These are phyloP conservation scores for Gymnocypris eckloni DNA, from an alignment of 2,797 vertebrate species.

Conservation along the genomic window DNA sequence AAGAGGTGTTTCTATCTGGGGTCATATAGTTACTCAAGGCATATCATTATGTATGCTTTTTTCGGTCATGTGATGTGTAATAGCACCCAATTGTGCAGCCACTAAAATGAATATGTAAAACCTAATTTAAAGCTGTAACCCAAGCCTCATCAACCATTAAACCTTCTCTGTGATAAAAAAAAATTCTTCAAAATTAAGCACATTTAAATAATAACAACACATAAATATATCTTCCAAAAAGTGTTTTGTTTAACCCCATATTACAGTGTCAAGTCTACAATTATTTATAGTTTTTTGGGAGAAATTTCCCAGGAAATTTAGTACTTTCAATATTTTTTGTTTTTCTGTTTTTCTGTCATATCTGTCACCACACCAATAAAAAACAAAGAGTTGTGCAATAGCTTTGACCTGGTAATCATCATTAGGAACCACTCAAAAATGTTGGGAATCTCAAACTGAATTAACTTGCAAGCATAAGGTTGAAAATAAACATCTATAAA, in stretches of 20 bases:
- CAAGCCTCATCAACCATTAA: background rate
- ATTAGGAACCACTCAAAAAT: conserved; percentile 64
- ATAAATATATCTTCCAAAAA: background rate
- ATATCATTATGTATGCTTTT: conserved; percentile 37
- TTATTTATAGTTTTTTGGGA: no score
- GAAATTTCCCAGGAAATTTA: no score
- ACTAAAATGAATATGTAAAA: background rate
- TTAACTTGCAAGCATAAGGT: no score
- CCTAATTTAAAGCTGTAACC: background rate
- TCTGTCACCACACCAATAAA: conserved; percentile 64
- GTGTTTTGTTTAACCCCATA: background rate
- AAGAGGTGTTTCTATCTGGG: background rate
- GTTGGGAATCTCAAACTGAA: no score
- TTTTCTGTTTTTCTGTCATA: no score
- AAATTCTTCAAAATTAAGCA: background rate
- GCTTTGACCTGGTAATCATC: conserved; percentile 66
- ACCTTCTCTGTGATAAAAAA: background rate
- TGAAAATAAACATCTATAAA: no score
- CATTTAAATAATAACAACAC: background rate
- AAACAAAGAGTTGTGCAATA: conserved; percentile 65
- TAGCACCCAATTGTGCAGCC: background rate
- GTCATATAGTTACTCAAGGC: conserved; percentile 48
- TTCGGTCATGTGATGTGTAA: conserved; percentile 19
- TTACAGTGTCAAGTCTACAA: no score
- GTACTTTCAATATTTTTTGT: background rate